Evolutionary conservation across 37 sponge, comb jelly and placozoan species (phyloP).

Genomic region (Beroe forskalii): DNA sequence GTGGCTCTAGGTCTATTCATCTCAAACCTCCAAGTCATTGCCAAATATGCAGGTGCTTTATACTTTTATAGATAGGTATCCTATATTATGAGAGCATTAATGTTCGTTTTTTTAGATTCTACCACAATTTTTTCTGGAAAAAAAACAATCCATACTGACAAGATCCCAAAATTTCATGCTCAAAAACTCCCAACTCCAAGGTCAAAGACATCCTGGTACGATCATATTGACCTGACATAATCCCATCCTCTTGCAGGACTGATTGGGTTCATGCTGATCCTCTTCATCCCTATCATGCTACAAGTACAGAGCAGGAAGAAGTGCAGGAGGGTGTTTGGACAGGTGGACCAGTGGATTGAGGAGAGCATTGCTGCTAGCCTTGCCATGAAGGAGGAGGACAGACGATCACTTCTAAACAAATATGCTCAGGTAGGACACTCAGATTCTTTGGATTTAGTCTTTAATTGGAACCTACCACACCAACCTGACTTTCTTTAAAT

Average conservation of each 20-base stretch:
- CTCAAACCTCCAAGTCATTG: conserved; percentile 15
- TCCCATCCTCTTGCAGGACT: background rate
- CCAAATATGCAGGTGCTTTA: conserved; percentile 43
- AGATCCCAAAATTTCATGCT: no score
- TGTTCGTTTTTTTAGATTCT: no score
- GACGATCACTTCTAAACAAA: conserved; percentile 18
- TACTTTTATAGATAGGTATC: no score
- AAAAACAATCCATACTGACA: no score
- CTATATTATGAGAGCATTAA: no score
- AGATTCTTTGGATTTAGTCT: no score
- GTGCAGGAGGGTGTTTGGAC: conserved; percentile 51
- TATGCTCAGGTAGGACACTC: conserved; percentile 28
- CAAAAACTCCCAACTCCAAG: no score
- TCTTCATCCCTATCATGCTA: conserved; percentile 41
- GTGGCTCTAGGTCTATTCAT: conserved; percentile 17
- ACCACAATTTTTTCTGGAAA: no score
- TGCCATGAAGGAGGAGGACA: conserved; percentile 25
- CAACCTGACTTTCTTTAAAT: no score
- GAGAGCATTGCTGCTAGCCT: conserved; percentile 47
- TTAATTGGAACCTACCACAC: no score
- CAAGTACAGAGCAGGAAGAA: conserved; percentile 62
- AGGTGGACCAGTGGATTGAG: conserved; percentile 49
- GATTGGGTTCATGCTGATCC: conserved; percentile 35
- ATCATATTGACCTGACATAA: no score
- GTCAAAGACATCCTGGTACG: no score